Conservation (phyloP, 1,140 invertebrate genomes). For the Plodia interpunctella region DNA sequence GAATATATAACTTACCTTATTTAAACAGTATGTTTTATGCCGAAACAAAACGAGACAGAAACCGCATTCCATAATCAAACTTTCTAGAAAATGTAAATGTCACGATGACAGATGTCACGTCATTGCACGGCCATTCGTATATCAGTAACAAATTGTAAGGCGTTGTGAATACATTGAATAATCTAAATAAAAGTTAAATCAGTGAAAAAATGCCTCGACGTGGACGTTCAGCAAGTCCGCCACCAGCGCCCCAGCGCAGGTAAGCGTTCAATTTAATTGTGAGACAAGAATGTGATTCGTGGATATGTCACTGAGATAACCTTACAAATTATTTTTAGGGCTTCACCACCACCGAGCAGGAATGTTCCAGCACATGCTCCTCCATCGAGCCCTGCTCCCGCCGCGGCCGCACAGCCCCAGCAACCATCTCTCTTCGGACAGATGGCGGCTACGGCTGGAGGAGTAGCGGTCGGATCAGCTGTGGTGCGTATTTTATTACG, state of each 20-base stretch:
- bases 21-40: no score
- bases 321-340: conserved; percentile 51
- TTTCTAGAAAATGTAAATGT: conserved; percentile 43
- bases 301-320: conserved; percentile 31
- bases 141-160: neutral
- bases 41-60: no score
- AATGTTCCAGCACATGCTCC: conserved; percentile 77
- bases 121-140: neutral
- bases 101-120: conserved; percentile 11
- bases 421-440: conserved; percentile 85
- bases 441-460: conserved; percentile 94
- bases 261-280: conserved; percentile 44
- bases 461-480: conserved; percentile 92
- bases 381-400: conserved; percentile 79
- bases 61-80: conserved; percentile 40
- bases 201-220: conserved; percentile 82
- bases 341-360: conserved; percentile 65
- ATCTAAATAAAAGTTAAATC: neutral
- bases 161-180: neutral
- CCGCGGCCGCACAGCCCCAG: conserved; percentile 63
- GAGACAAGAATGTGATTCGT: conserved; percentile 11
- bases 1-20: no score
- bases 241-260: conserved; percentile 78
- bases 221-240: conserved; percentile 84
- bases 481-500: conserved; percentile 78